Conservation (phyloP, 2,113 vertebrate species). For the Psophia crepitans region DNA sequence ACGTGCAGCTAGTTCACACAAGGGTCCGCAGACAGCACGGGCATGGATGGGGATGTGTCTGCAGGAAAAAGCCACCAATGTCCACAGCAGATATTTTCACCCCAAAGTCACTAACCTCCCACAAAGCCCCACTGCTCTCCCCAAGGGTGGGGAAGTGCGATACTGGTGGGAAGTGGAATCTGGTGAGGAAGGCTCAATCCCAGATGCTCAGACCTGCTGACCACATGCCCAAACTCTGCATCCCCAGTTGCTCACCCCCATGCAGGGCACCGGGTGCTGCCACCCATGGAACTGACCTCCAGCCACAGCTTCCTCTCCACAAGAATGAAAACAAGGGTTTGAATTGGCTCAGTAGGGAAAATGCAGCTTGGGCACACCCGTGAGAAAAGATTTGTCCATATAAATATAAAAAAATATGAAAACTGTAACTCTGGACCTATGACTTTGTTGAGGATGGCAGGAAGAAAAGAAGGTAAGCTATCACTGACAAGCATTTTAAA, state of each 20-base stretch:
- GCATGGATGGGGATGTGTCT: background rate
- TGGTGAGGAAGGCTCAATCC: background rate
- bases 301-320: background rate
- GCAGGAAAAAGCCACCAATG: background rate
- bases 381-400: background rate
- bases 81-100: background rate
- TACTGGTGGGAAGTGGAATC: background rate
- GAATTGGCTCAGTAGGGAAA: background rate
- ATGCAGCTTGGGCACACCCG: rapidly evolving
- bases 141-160: background rate
- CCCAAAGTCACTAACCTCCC: background rate
- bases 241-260: background rate
- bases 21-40: rapidly evolving
- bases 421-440: background rate
- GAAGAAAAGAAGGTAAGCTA: background rate
- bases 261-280: background rate
- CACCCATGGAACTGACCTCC: background rate
- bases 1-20: background rate
- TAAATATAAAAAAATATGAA: background rate
- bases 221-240: too few relatives aligned
- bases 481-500: background rate
- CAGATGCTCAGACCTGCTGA: background rate
- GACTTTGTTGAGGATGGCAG: background rate
- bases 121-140: background rate
- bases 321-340: background rate